phyloP scores from a whole-genome alignment of 2,113 vertebrate genomes.

The Cyphomyrus plagiostoma region DNA sequence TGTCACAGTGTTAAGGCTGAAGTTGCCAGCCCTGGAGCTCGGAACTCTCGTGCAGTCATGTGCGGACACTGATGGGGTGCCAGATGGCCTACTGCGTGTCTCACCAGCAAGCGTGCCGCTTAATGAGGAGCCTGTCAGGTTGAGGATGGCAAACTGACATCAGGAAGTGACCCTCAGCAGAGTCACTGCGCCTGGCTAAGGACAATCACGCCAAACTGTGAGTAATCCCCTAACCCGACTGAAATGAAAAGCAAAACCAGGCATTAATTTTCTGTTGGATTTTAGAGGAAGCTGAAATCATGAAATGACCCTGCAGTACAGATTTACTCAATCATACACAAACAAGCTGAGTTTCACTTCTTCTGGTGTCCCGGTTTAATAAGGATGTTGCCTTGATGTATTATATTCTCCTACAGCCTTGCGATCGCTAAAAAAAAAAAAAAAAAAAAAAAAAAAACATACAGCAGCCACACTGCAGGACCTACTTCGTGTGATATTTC shows the following conservation, averaged over 20 bases:
- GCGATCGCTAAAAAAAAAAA: background rate
- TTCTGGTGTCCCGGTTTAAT: background rate
- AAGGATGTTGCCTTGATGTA: background rate
- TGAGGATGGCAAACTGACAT: background rate
- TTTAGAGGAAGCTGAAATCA: slow-evolving; percentile 14
- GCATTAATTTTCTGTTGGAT: background rate
- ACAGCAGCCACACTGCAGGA: background rate
- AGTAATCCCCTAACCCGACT: background rate
- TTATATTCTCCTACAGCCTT: background rate
- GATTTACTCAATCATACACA: slow-evolving; percentile 7
- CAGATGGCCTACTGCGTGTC: background rate
- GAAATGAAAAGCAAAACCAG: background rate
- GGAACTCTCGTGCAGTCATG: background rate
- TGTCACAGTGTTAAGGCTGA: background rate
- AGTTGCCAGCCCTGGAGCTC: background rate
- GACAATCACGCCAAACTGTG: background rate
- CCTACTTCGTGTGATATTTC: background rate
- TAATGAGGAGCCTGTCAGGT: background rate
- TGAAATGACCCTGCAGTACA: background rate
- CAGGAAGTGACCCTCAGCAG: background rate
- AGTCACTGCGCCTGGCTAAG: background rate
- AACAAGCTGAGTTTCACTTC: background rate
- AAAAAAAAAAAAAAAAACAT: background rate
- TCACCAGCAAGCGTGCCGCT: background rate
- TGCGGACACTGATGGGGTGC: background rate